Base-by-base conservation (phyloP, 2,888 invertebrate species). In the Patella depressa region DNA sequence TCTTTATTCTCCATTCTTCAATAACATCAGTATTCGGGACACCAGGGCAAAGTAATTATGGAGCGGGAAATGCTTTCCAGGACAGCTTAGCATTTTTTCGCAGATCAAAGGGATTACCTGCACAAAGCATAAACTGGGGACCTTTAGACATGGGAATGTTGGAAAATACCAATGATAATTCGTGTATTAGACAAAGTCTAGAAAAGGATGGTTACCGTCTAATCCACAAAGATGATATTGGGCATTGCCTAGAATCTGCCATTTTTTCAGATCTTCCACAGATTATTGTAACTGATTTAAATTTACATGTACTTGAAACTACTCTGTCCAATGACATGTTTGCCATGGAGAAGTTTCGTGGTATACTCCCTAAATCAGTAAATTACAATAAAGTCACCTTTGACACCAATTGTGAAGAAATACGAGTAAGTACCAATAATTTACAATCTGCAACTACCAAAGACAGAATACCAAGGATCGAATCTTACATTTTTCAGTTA, bases 61-160 rank as follows among this genome's bases (percentile, higher is more conserved):
- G 86, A 4, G 86, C 87, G 12, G 87, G 82, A 17, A 88, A 88
- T 71, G 81, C 84, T 7, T 88, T 88, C 73, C 79, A 85, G 77
- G 88, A 88, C 75, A 77, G 85, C 1, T 75, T 88, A 19, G 85
- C 85, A 5, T 79, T 81, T 71, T 86, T 83, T 77, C 81, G 88
- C 14, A 78, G 84, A 24, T 65, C 74, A 17, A 70, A 78, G 19
- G 85, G 84, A 5, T 74, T 85, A 2, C 59, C 84, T 3, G 87
- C 81, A 4, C 86, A 87, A 78, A 79, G 80, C 45, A 86, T 88
- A n/a, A 86, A 87, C 74, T 88, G 88, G 88, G 85, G 86, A n/a
- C 78, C 85, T 1, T 69, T 87, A 53, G 79, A 77, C 53, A 72
- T 85, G 12, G 87, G 87, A 11, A 82, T 86, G 82, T 74, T 80